These are phyloP conservation scores for Thera obeliscata DNA, from an alignment of 2,888 invertebrate species.

Conservation along the genomic window DNA sequence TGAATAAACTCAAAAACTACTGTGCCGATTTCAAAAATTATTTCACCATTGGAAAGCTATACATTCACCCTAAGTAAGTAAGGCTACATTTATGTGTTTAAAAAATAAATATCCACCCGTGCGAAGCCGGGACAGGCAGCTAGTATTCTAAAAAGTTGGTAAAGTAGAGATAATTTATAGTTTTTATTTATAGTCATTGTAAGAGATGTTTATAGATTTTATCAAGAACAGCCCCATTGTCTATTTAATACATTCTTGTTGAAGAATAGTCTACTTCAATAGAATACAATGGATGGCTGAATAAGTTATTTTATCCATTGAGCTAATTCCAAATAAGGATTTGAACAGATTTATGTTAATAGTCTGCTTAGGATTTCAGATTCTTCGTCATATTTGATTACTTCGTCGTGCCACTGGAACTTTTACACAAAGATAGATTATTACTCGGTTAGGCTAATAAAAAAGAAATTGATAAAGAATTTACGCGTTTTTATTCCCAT, in stretches of 20 bases:
- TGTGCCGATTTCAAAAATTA: too few species aligned
- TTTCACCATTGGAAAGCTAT: too few species aligned
- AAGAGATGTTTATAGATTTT: neutral
- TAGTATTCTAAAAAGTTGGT: too few species aligned
- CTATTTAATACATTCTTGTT: slow-evolving; percentile 9
- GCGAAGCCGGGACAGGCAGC: too few species aligned
- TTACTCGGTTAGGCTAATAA: too few species aligned
- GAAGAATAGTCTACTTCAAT: neutral
- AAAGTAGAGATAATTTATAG: neutral
- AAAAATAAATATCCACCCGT: too few species aligned
- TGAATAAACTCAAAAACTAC: neutral
- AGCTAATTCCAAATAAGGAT: neutral
- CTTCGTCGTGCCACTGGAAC: neutral
- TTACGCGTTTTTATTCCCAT: too few species aligned
- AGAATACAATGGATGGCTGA: slow-evolving; percentile 10
- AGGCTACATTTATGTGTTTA: too few species aligned
- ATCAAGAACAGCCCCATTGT: neutral
- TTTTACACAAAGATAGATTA: neutral
- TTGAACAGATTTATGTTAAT: neutral
- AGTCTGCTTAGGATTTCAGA: too few species aligned
- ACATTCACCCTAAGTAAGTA: too few species aligned
- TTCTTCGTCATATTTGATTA: neutral
- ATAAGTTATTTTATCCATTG: slow-evolving; percentile 4
- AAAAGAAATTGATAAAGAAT: too few species aligned
- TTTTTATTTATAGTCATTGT: neutral